Evolutionary conservation across 64 coral and sea anemone genomes (phyloP), one percentile per base, ranked within the genome.

Genomic region (Astreopora myriophthalma): DNA sequence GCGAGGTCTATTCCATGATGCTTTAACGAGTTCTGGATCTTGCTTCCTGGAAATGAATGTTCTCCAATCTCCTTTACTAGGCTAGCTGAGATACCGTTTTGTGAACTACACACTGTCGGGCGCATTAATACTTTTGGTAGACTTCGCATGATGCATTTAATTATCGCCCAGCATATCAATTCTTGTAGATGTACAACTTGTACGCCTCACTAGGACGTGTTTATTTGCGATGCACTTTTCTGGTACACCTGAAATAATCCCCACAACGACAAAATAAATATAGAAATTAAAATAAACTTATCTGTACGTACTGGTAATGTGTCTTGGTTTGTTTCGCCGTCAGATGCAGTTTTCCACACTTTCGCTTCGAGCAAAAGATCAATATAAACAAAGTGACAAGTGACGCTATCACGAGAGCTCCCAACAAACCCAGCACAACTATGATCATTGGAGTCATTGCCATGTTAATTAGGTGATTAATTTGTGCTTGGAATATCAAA

Each of bases 371-470:
- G 34, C 92, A 94, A 13, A 94, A 67, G 65, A 94, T 88, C 32
- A 83, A 25, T 6, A n/a, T n/a, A n/a, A 94, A 72, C 48, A 94
- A 73, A 22, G 92, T 86, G 25, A 94, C 48, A 73, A 94, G 71
- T 0, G 92, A 94, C 1, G 65, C 92, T 66, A 89, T 89, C 9
- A 94, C 60, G n/a, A 94, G 73, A 1, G 85, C 83, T 23, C 92
- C 86, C n/a, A 94, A 62, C 1, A 94, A 64, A 34, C 92, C 85
- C 20, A 94, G 80, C 17, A 86, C 85, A 89, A 94, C 76, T 31
- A 93, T 73, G 33, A 87, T 77, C 35, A 88, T 32, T n/a, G 85
- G 85, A 88, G 92, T 83, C 92, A 93, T 93, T 38, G 20, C 62
- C 26, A 32, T 73, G 32, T 32, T 34, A 24, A 2, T 66, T 66